These are phyloP conservation scores for Odontophorus gujanensis DNA, from an alignment of 2,113 vertebrate species.

Conservation along the genomic window DNA sequence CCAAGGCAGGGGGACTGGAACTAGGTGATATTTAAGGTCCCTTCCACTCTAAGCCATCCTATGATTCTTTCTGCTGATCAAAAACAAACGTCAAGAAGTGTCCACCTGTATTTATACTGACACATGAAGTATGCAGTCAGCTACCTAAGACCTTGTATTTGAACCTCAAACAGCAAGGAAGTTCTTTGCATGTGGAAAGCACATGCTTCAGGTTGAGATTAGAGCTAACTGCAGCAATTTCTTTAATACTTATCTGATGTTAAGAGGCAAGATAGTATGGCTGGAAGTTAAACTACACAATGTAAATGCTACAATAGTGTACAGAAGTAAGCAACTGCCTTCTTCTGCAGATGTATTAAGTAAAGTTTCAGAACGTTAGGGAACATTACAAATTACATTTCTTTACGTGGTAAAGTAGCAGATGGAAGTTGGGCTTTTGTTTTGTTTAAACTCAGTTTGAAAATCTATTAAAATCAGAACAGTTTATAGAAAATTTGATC, in stretches of 20 bases:
- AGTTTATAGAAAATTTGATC: conserved; percentile 41
- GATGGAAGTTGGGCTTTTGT: not conserved
- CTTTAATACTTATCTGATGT: not conserved
- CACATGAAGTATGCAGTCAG: not conserved
- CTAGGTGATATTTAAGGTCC: no score
- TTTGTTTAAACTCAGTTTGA: conserved; percentile 1
- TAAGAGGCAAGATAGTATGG: conserved; percentile 56
- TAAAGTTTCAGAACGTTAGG: conserved; percentile 68
- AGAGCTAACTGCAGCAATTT: not conserved
- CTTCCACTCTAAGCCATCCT: no score
- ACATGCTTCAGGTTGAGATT: not conserved
- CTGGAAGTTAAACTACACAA: conserved; percentile 32
- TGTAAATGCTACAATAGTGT: conserved; percentile 46
- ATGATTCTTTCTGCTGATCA: not conserved
- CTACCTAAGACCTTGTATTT: not conserved
- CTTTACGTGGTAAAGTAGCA: not conserved
- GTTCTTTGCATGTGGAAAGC: not conserved
- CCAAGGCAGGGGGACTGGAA: no score
- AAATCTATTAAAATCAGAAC: conserved; percentile 40
- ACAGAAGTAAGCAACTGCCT: conserved; percentile 25
- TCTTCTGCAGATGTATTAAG: conserved; percentile 46
- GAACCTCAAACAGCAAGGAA: not conserved
- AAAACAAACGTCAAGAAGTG: not conserved
- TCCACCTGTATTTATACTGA: not conserved
- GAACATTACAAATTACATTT: conserved; percentile 13